A percentile compares a stretch with the other conserved stretches of the same genome.
These are phyloP conservation scores for Macrocentrus cingulum DNA, from an alignment of 1,140 invertebrate genomes.

Conservation along the genomic window DNA sequence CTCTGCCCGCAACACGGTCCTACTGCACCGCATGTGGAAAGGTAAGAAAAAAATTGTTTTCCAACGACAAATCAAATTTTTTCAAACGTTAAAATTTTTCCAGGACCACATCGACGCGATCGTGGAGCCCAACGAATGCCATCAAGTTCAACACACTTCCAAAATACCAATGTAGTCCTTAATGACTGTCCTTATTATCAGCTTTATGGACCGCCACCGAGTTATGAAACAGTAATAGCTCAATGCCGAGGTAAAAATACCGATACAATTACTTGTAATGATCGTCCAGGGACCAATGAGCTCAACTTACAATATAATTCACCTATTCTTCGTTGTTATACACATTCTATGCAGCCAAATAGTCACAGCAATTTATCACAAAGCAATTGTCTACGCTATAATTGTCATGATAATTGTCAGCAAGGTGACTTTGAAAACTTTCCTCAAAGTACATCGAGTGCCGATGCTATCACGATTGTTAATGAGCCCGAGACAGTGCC, in stretches of 20 bases:
- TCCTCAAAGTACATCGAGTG: no score
- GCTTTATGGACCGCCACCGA: slow-evolving; percentile 58
- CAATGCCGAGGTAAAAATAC: slow-evolving; percentile 48
- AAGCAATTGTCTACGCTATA: no score
- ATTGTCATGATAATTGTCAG: no score
- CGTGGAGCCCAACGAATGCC: slow-evolving; percentile 31
- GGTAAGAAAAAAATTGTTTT: no score
- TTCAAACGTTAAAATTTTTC: no score
- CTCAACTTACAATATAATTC: slow-evolving; percentile 5
- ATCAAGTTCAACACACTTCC: slow-evolving; percentile 47
- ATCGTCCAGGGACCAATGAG: slow-evolving; percentile 5
- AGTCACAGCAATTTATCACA: no score
- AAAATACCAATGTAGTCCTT: slow-evolving; percentile 51
- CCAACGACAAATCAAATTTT: no score
- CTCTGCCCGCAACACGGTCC: slow-evolving; percentile 54
- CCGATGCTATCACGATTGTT: no score
- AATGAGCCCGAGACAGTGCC: no score
- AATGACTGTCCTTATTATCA: slow-evolving; percentile 57
- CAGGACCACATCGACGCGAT: slow-evolving; percentile 37
- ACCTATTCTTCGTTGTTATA: slow-evolving; percentile 1
- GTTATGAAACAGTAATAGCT: slow-evolving; percentile 58
- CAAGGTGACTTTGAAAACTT: no score
- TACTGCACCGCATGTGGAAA: slow-evolving; percentile 59
- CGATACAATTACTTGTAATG: slow-evolving; percentile 31
- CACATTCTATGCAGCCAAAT: background rate